Base-by-base conservation (phyloP, 2,113 vertebrate genomes). In the Caranx ignobilis region DNA sequence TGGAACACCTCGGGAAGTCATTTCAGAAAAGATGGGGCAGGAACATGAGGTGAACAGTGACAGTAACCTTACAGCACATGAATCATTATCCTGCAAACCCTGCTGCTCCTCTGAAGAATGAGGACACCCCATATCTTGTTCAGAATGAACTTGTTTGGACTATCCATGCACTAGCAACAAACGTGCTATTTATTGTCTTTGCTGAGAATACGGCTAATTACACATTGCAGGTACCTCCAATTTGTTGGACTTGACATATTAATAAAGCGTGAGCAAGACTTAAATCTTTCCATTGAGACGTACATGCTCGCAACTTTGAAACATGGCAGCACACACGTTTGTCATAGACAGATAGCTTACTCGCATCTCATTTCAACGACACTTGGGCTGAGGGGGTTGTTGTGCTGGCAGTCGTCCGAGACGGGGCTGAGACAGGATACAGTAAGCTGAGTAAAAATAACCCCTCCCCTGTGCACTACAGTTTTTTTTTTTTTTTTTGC, bases 361-460 rank as follows among this genome's bases (percentile, higher is more conserved):
- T 62, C 61, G 63, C 70, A 65, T 93, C 90, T 86, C 63, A 75
- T 93, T 94, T 91, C 88, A 88, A 85, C 83, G 82, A 71, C 85
- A 66, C 85, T 84, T n/a, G 61, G 75, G 78, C 48, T 9, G 18
- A 32, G 63, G 82, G 77, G 81, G 69, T 70, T 77, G 71, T 79
- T 81, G 78, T 80, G 79, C 77, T 88, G 87, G 87, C 90, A 68
- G 74, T 43, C 70, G n/a, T 87, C 82, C 81, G 77, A 85, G 88
- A 91, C 77, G 10, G 62, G 75, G 81, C 62, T 71, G 88, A 75
- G 87, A 87, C 86, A 84, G 84, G 92, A 92, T 94, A 94, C 92
- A 91, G 93, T 93, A 93, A 88, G 90, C 85, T 21, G 82, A 87
- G 89, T 95, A 95, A 93, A 95, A 96, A 96, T 95, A 95, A 88